Evolutionary conservation across 2,113 vertebrate genomes (phyloP).

Genomic region (human (Homo sapiens)): DNA sequence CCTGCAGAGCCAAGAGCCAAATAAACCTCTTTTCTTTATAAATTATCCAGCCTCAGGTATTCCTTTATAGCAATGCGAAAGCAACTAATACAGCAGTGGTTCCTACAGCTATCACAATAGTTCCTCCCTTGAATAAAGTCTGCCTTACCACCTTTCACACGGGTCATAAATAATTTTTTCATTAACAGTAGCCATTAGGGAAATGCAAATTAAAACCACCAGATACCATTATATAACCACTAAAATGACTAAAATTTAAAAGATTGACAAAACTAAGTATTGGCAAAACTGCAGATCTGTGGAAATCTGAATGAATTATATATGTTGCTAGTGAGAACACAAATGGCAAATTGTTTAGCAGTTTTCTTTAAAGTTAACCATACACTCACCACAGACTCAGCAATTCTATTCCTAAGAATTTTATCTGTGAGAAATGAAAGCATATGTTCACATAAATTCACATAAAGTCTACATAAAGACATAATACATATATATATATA

Average conservation of each 20-base stretch:
- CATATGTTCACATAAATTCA: background rate
- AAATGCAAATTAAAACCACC: slow-evolving; percentile 43
- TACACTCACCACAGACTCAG: background rate
- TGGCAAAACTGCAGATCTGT: background rate
- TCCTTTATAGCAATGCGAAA: too few relatives aligned
- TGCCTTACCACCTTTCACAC: background rate
- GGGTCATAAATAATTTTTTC: background rate
- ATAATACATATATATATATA: background rate
- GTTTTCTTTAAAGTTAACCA: slow-evolving; percentile 22
- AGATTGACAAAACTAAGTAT: background rate
- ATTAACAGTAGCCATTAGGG: background rate
- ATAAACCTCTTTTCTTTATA: too few relatives aligned
- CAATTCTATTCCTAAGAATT: slow-evolving; percentile 32
- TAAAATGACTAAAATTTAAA: slow-evolving; percentile 20
- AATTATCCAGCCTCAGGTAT: too few relatives aligned
- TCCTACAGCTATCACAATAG: background rate
- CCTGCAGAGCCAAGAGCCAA: too few relatives aligned
- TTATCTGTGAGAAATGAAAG: slow-evolving; percentile 38
- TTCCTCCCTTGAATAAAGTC: background rate
- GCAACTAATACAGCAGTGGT: background rate
- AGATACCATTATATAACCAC: background rate
- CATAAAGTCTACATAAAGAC: background rate
- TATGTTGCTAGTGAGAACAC: background rate
- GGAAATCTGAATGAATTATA: too few relatives aligned
- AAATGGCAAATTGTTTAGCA: background rate